Conservation (phyloP, 2,888 invertebrate genomes). For the Lamellibrachia satsuma region DNA sequence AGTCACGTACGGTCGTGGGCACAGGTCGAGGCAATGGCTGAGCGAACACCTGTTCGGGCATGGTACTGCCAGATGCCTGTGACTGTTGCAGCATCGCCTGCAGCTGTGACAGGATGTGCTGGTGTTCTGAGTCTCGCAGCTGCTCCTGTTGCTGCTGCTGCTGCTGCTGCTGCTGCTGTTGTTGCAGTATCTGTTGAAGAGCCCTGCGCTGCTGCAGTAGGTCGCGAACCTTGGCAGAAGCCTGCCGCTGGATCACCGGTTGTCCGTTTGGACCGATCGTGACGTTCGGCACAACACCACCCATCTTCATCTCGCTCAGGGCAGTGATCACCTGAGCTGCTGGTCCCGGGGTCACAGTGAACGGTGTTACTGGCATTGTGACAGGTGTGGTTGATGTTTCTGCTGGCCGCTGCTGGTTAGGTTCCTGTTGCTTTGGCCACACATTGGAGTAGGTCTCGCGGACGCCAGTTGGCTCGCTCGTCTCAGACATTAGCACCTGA, state of each 20-base stretch:
- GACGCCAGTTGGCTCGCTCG: background rate
- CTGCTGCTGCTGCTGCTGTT: background rate
- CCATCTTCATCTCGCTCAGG: background rate
- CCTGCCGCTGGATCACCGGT: background rate
- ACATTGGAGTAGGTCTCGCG: background rate
- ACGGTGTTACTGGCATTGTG: background rate
- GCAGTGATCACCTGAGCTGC: background rate
- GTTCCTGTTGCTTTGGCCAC: background rate
- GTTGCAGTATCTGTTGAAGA: background rate
- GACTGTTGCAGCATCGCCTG: background rate
- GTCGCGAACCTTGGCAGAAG: background rate
- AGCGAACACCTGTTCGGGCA: background rate
- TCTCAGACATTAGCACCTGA: background rate
- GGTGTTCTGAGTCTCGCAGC: background rate
- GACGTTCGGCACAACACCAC: background rate
- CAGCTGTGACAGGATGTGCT: background rate
- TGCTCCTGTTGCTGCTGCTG: constrained; percentile 5
- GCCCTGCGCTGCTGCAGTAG: background rate
- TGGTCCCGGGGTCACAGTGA: background rate
- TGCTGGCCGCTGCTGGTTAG: background rate
- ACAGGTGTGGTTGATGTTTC: background rate
- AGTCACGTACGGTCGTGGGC: background rate
- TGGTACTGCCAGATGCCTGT: background rate
- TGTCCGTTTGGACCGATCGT: background rate
- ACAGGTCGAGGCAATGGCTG: background rate